Base-by-base conservation (phyloP, 2,888 invertebrate genomes). In the Onthophagus sagittarius region DNA sequence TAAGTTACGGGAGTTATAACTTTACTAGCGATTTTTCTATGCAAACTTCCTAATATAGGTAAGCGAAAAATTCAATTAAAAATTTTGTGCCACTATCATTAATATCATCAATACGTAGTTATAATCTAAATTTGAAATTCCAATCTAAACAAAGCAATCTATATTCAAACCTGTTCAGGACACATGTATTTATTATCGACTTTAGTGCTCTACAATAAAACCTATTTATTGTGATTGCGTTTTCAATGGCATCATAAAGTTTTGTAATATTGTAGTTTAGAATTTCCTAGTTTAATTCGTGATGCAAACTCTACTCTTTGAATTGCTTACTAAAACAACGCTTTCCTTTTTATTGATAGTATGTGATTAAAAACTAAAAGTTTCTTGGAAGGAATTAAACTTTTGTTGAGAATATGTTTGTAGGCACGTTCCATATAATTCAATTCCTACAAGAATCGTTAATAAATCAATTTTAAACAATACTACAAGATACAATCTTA, bases 401-500 rank as follows among this genome's bases (percentile, higher is more conserved):
- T 11, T 53, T 23, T 23, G 23, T 23, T 23, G 23, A 23, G 2
- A 23, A 23, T 23, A 23, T 23, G 23, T 23, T 23, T 23, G 23
- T 23, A 3, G 3, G 23, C 23, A 23, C 23, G 23, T 23, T 23
- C 23, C 1, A 23, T 23, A 23, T 23, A 23, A 23, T 23, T 23
- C 23, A 23, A 23, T 23, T 23, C 23, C 3, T 23, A 23, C 23
- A 2, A 23, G 3, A 23, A 23, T 23, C 3, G 23, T 23, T 23
- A 23, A 53, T 53, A 53, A 53, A 53, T 53, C 11, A 53, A 53
- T 1, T 53, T 53, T 53, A 53, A 11, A 53, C 6, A 53, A 7
- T 1, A 11, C 11, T n/a, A 72, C 74, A 73, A 7, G 39, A 53
- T 53, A 77, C 75, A 77, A 78, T 77, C 76, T 78, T 76, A 73